phyloP scores from a whole-genome alignment of 2,797 vertebrate species.

The Malurus splendens region DNA sequence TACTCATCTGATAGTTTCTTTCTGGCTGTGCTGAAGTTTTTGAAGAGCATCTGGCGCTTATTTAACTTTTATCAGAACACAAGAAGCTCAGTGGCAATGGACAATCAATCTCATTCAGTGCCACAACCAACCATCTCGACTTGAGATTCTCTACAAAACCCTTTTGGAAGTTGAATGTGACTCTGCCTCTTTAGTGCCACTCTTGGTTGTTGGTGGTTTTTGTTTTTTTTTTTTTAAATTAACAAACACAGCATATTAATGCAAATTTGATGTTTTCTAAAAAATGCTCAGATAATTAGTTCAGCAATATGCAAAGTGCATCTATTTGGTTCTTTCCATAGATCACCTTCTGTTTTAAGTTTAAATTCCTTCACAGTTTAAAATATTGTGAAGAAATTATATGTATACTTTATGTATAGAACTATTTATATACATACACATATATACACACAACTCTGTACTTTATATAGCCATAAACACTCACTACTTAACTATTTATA shows the following conservation, averaged over 20 bases:
- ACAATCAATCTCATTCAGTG: background rate
- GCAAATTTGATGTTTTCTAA: conserved; percentile 58
- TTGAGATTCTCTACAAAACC: conserved; percentile 7
- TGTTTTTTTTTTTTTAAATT: conserved; percentile 38
- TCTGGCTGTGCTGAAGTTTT: conserved; percentile 49
- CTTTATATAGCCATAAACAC: conserved; percentile 66
- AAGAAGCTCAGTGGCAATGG: conserved; percentile 33
- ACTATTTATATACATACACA: conserved; percentile 73
- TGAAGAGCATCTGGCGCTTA: conserved; percentile 27
- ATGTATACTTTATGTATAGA: conserved; percentile 70
- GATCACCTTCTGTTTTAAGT: conserved; percentile 65
- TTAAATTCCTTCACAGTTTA: conserved; percentile 78
- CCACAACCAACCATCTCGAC: conserved; percentile 6
- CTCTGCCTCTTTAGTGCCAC: conserved; percentile 39
- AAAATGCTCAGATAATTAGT: conserved; percentile 67
- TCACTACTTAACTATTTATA: conserved; percentile 60
- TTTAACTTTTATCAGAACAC: background rate
- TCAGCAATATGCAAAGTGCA: conserved; percentile 68
- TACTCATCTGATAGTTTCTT: conserved; percentile 19
- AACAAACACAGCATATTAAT: conserved; percentile 68
- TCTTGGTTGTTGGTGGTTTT: background rate
- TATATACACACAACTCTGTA: conserved; percentile 63
- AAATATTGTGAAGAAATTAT: conserved; percentile 80
- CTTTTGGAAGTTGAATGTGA: conserved; percentile 19
- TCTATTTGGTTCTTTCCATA: conserved; percentile 68